Conservation (phyloP, 2,888 invertebrate species). For the Eilema caniola region DNA sequence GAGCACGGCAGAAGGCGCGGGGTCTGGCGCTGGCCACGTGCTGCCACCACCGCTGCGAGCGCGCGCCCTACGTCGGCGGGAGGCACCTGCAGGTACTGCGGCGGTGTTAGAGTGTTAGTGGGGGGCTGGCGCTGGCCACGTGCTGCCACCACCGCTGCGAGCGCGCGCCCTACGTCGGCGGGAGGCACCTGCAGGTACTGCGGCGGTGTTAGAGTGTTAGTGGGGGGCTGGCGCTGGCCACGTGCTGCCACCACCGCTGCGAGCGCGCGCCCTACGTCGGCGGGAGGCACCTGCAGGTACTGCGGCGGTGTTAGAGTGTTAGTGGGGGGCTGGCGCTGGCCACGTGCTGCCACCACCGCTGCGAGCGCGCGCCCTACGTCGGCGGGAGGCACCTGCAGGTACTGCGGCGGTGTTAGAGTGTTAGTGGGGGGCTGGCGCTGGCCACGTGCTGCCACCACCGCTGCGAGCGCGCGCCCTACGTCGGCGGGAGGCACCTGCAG, state of each 20-base stretch:
- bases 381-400: slow-evolving; percentile 63
- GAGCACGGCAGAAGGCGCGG: slow-evolving; percentile 67
- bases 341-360: slow-evolving; percentile 96
- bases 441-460: slow-evolving; percentile 97
- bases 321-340: slow-evolving; percentile 92
- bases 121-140: slow-evolving; percentile 91
- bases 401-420: neutral
- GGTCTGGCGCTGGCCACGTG: slow-evolving; percentile 94
- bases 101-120: no score
- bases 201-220: no score
- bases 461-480: slow-evolving; percentile 90
- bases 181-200: slow-evolving; percentile 58
- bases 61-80: slow-evolving; percentile 87
- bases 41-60: slow-evolving; percentile 95
- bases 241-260: slow-evolving; percentile 97
- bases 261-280: slow-evolving; percentile 89
- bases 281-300: slow-evolving; percentile 58
- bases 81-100: slow-evolving; percentile 59
- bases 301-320: neutral
- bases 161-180: slow-evolving; percentile 88
- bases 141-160: slow-evolving; percentile 97
- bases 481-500: slow-evolving; percentile 65
- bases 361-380: slow-evolving; percentile 90
- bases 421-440: no score
- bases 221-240: slow-evolving; percentile 91